These are phyloP conservation scores for Meloe dianella DNA, from an alignment of 2,888 invertebrate species.

Conservation along the genomic window DNA sequence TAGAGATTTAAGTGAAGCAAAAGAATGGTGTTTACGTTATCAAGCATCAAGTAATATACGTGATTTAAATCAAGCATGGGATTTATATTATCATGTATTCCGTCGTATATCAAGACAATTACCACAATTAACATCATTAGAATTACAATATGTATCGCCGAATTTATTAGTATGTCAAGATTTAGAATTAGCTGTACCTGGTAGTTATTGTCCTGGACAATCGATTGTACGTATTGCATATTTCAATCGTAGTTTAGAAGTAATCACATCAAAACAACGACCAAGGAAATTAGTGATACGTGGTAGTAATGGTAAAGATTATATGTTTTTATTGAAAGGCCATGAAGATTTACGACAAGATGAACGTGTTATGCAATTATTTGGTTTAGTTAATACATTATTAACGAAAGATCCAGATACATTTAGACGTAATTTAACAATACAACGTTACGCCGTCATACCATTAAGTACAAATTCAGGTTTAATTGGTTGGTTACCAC, in stretches of 20 bases:
- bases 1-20: slow-evolving; percentile 90
- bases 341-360: slow-evolving; percentile 99
- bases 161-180: slow-evolving; percentile 88
- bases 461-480: slow-evolving; percentile 98
- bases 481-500: slow-evolving; percentile 92
- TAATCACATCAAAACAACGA: slow-evolving; percentile 97
- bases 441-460: slow-evolving; percentile 95
- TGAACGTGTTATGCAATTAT: slow-evolving; percentile 98
- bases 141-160: slow-evolving; percentile 95
- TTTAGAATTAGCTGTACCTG: slow-evolving; percentile 95
- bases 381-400: slow-evolving; percentile 94
- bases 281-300: slow-evolving; percentile 92
- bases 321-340: slow-evolving; percentile 97
- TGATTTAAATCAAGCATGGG: slow-evolving; percentile 98
- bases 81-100: slow-evolving; percentile 98
- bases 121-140: slow-evolving; percentile 87
- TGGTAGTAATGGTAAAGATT: slow-evolving; percentile 97
- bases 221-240: slow-evolving; percentile 86
- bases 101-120: slow-evolving; percentile 94
- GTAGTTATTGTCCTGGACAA: slow-evolving; percentile 94
- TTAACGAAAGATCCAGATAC: slow-evolving; percentile 95
- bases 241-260: slow-evolving; percentile 90
- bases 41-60: slow-evolving; percentile 82
- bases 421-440: slow-evolving; percentile 82
- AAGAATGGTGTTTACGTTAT: slow-evolving; percentile 94